Conservation (phyloP, 2,888 invertebrate species). For the Neelides folsomi region DNA sequence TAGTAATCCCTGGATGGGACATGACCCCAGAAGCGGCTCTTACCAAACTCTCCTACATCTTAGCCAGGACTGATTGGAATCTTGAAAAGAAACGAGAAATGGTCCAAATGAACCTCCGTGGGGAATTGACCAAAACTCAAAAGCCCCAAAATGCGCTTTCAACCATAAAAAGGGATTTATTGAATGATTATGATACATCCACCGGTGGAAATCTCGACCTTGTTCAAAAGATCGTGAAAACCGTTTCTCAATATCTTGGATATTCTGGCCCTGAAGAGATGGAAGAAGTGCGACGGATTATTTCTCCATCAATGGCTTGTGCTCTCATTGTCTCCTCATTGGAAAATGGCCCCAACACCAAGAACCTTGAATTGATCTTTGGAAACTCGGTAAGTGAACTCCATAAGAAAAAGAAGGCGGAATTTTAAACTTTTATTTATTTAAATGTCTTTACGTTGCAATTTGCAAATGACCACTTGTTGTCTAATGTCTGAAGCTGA, state of each 20-base stretch:
- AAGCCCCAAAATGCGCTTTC: constrained; percentile 2
- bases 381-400: constrained; percentile 17
- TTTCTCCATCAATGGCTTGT: constrained; percentile 57
- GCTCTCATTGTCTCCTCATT: constrained; percentile 45
- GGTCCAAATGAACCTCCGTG: constrained; percentile 63
- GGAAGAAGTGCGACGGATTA: constrained; percentile 45
- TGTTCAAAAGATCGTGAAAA: constrained; percentile 44
- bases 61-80: constrained; percentile 60
- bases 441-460: too few species aligned
- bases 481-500: too few species aligned
- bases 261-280: constrained; percentile 45
- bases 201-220: constrained; percentile 20
- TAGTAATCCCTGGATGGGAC: constrained; percentile 56
- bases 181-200: background rate
- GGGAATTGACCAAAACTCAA: constrained; percentile 53
- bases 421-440: too few species aligned
- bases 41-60: constrained; percentile 75
- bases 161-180: constrained; percentile 4
- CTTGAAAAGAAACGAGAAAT: constrained; percentile 56
- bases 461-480: too few species aligned
- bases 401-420: background rate
- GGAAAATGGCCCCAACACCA: constrained; percentile 40
- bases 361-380: constrained; percentile 42
- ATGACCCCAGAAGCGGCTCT: constrained; percentile 92
- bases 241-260: constrained; percentile 47